These are phyloP conservation scores for Pristionchus arcanus DNA, from an alignment of 2,888 invertebrate genomes.

Conservation along the genomic window DNA sequence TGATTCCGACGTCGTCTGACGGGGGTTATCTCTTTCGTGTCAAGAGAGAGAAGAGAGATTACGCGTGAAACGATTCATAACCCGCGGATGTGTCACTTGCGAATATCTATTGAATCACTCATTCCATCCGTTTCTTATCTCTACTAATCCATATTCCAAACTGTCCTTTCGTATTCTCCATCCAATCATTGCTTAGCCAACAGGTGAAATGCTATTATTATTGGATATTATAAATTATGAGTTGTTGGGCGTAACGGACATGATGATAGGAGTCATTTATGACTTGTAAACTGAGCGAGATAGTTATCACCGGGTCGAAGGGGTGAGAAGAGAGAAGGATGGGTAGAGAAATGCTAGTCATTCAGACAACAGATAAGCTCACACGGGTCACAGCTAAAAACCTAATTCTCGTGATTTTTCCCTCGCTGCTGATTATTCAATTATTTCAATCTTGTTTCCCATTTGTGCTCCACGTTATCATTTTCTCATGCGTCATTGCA, in stretches of 20 bases:
- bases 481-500: neutral
- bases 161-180: neutral
- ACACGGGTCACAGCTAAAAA: slow-evolving; percentile 14
- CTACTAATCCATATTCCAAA: neutral
- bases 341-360: slow-evolving; percentile 30
- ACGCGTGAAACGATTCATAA: slow-evolving; percentile 34
- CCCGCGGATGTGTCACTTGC: slow-evolving; percentile 10
- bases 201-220: neutral
- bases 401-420: slow-evolving; percentile 15
- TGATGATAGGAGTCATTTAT: neutral
- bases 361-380: slow-evolving; percentile 44
- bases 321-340: slow-evolving; percentile 27
- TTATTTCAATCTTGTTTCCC: neutral
- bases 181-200: neutral
- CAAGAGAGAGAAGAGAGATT: neutral
- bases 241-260: neutral
- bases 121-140: slow-evolving; percentile 1
- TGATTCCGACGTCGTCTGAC: neutral
- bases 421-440: neutral
- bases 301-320: slow-evolving; percentile 23
- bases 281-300: slow-evolving; percentile 16
- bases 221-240: neutral
- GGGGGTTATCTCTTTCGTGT: slow-evolving; percentile 3
- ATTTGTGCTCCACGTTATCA: neutral
- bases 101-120: neutral